Percentiles rank a stretch among this genome's conserved stretches.
Conservation (phyloP, 2,888 invertebrate genomes). For the Pantelozetes paolii region DNA sequence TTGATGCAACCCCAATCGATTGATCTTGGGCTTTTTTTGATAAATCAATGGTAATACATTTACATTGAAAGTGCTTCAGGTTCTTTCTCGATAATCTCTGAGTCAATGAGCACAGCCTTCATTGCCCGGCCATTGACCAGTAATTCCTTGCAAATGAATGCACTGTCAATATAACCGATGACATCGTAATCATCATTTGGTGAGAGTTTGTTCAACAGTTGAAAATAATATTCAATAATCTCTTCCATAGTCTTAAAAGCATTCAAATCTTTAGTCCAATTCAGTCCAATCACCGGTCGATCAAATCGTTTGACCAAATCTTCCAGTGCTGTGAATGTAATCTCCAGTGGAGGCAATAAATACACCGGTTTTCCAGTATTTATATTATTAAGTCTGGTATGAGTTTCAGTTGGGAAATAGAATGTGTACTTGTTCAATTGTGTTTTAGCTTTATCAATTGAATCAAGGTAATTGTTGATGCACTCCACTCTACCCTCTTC, state of each 20-base stretch:
- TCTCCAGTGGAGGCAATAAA: conserved; percentile 80
- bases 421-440: too few relatives aligned
- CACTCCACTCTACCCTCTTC: background rate
- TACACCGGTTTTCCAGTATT: conserved; percentile 52
- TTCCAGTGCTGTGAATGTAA: conserved; percentile 67
- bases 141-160: conserved; percentile 91
- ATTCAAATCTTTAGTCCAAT: conserved; percentile 62
- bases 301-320: conserved; percentile 68
- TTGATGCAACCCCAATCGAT: too few relatives aligned
- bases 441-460: too few relatives aligned
- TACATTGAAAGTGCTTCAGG: too few relatives aligned
- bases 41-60: too few relatives aligned
- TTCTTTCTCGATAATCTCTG: too few relatives aligned
- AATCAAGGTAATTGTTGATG: too few relatives aligned
- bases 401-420: conserved; percentile 63
- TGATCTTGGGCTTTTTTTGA: too few relatives aligned
- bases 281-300: conserved; percentile 78
- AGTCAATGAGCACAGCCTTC: conserved; percentile 45
- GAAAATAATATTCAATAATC: conserved; percentile 38
- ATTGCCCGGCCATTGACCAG: conserved; percentile 72
- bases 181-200: conserved; percentile 78
- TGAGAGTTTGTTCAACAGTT: conserved; percentile 70
- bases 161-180: conserved; percentile 93
- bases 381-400: conserved; percentile 61
- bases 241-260: conserved; percentile 36